Evolutionary conservation across 1,140 invertebrate species (phyloP).

Genomic region (Cyphomyrmex costatus): DNA sequence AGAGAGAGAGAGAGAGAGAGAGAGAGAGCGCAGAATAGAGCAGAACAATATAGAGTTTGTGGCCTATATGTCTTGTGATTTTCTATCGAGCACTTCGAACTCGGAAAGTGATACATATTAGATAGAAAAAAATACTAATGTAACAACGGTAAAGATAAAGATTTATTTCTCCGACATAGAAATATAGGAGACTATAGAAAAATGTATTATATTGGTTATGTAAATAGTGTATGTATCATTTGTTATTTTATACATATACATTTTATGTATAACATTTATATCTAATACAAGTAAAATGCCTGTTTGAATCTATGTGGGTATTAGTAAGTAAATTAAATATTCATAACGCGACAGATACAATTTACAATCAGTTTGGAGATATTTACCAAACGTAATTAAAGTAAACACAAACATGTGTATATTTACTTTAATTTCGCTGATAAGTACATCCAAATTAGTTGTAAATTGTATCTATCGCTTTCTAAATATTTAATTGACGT

Average conservation of each 20-base stretch:
- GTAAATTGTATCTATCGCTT: no score
- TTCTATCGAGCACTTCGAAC: neutral
- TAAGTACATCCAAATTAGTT: no score
- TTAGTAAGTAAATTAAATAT: no score
- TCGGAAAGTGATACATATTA: neutral
- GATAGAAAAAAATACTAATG: neutral
- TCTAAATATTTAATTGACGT: no score
- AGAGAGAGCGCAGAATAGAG: no score
- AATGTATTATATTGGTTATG: neutral
- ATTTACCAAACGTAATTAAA: no score
- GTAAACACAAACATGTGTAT: no score
- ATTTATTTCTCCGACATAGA: neutral
- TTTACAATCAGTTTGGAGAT: no score
- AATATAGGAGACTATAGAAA: neutral
- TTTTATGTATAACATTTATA: neutral
- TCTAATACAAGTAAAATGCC: no score
- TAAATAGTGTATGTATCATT: neutral
- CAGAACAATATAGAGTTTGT: conserved; percentile 24
- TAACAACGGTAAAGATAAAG: neutral
- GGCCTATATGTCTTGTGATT: conserved; percentile 1
- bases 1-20: neutral
- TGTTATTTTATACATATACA: neutral
- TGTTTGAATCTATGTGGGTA: no score
- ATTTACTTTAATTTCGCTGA: no score
- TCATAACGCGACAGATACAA: no score